A percentile compares a stretch with the other conserved stretches of the same genome.
Evolutionary conservation across 1,140 invertebrate genomes (phyloP).

Genomic region (Teleopsis dalmanni): DNA sequence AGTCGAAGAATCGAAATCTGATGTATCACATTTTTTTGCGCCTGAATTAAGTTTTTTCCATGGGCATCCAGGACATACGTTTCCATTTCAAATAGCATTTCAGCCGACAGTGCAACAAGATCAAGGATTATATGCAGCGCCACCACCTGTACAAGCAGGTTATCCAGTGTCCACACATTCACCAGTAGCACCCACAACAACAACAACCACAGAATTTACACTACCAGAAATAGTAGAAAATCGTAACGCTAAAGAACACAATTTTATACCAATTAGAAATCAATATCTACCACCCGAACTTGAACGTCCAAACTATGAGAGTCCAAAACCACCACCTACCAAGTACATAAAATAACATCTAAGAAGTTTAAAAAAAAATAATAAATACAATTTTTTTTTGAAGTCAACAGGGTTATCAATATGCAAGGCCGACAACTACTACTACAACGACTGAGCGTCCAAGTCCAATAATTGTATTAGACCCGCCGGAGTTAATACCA

Average conservation of each 20-base stretch:
- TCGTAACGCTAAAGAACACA: conserved; percentile 17
- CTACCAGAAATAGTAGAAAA: conserved; percentile 37
- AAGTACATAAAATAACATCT: neutral
- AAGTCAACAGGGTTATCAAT: conserved; percentile 15
- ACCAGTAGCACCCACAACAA: conserved; percentile 20
- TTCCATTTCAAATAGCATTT: conserved; percentile 14
- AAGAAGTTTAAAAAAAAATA: neutral
- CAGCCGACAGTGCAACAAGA: conserved; percentile 13
- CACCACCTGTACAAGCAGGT: conserved; percentile 9
- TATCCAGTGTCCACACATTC: conserved; percentile 1
- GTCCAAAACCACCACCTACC: conserved; percentile 18
- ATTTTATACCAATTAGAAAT: conserved; percentile 31
- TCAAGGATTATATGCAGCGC: conserved; percentile 4
- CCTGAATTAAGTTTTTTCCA: conserved; percentile 11
- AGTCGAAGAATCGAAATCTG: conserved; percentile 7
- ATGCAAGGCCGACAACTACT: conserved; percentile 8
- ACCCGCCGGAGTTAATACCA: conserved; percentile 12
- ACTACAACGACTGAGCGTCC: conserved; percentile 13
- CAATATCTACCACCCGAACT: conserved; percentile 30
- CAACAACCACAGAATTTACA: conserved; percentile 29
- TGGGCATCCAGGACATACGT: conserved; percentile 9
- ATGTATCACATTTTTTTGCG: conserved; percentile 30
- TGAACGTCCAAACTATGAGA: conserved; percentile 29
- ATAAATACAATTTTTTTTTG: neutral
- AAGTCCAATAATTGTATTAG: conserved; percentile 25